Conservation (phyloP, 2,113 vertebrate species). For the Crypturellus undulatus region DNA sequence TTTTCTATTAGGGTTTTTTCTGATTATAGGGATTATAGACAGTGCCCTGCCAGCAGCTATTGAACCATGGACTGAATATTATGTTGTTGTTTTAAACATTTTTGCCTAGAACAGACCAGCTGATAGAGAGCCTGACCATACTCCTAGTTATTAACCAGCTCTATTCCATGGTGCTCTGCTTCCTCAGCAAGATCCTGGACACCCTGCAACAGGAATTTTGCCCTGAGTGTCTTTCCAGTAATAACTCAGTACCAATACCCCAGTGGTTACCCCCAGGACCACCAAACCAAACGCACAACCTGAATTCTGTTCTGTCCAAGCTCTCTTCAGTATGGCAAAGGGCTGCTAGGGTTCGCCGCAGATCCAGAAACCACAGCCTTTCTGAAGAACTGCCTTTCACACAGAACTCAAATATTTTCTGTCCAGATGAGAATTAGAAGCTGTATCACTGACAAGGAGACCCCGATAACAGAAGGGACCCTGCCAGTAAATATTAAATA, state of each 20-base stretch:
- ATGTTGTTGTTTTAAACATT: background rate
- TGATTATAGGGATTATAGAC: background rate
- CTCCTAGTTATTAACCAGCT: background rate
- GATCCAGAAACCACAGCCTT: background rate
- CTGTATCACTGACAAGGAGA: background rate
- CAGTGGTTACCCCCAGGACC: background rate
- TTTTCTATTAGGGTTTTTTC: background rate
- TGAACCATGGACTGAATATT: background rate
- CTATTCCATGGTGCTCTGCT: background rate
- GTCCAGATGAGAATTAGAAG: background rate
- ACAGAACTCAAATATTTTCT: background rate
- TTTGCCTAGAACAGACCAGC: background rate
- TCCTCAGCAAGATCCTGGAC: background rate
- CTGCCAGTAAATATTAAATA: background rate
- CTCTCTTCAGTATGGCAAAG: background rate
- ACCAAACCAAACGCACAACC: background rate
- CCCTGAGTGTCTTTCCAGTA: background rate
- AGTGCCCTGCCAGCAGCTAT: background rate
- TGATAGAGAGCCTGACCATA: background rate
- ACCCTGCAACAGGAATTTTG: background rate
- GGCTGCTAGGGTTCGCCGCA: background rate
- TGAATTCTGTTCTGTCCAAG: background rate
- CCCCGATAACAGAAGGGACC: background rate
- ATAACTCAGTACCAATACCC: background rate
- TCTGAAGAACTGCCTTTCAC: background rate